phyloP scores from a whole-genome alignment of 2,113 vertebrate species.

The Callithrix jacchus region DNA sequence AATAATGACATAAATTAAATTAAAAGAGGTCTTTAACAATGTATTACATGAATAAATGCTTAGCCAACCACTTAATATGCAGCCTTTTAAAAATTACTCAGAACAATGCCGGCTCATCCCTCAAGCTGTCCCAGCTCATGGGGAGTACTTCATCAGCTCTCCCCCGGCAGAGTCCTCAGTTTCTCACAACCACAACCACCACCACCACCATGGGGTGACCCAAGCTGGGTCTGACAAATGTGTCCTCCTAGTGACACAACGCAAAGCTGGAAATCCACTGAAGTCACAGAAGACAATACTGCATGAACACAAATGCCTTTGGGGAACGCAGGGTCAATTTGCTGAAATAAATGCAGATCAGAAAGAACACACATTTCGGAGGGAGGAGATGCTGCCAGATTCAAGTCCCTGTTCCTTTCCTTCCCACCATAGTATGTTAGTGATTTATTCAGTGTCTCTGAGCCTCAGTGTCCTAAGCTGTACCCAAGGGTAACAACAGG shows the following conservation, averaged over 20 bases:
- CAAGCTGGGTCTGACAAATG: not conserved
- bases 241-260: not conserved
- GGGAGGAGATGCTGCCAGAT: not conserved
- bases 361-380: not conserved
- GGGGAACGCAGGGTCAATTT: not conserved
- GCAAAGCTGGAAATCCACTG: not conserved
- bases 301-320: not conserved
- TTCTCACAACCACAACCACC: not conserved
- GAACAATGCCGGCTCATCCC: not conserved
- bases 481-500: not conserved
- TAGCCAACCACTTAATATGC: not conserved
- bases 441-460: not conserved
- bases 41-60: not conserved
- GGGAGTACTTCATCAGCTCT: not conserved
- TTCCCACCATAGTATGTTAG: not conserved
- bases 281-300: not conserved
- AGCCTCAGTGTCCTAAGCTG: not conserved
- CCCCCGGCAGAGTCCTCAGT: not conserved
- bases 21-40: not conserved
- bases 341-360: not conserved
- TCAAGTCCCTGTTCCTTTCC: not conserved
- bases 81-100: not conserved
- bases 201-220: not conserved
- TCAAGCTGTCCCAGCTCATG: not conserved
- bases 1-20: too few species aligned